These are phyloP conservation scores for Mechanitis mazaeus DNA, from an alignment of 2,888 invertebrate species.

Conservation along the genomic window DNA sequence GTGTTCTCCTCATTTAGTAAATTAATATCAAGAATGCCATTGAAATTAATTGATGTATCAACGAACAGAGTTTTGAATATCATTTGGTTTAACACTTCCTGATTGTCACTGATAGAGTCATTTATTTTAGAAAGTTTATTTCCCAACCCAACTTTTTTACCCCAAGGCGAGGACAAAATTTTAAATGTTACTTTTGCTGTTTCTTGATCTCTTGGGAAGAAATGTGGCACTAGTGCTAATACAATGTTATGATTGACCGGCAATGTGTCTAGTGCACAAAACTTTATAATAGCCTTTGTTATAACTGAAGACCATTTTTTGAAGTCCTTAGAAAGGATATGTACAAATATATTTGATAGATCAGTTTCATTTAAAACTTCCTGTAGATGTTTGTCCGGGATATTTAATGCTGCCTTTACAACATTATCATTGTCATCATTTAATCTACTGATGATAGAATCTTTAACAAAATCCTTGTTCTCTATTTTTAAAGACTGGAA, in stretches of 20 bases:
- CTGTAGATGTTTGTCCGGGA: constrained; percentile 52
- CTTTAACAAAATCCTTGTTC: constrained; percentile 78
- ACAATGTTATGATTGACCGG: constrained; percentile 76
- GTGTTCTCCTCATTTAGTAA: constrained; percentile 49
- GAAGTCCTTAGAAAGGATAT: constrained; percentile 64
- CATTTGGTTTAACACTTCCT: constrained; percentile 43
- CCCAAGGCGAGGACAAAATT: constrained; percentile 59
- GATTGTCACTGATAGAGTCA: constrained; percentile 38
- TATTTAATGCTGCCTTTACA: constrained; percentile 72
- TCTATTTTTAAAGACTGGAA: constrained; percentile 65
- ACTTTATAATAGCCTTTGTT: constrained; percentile 57
- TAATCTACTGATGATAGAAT: constrained; percentile 80
- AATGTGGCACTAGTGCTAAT: constrained; percentile 77
- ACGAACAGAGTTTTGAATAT: constrained; percentile 55
- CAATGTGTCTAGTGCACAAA: constrained; percentile 60
- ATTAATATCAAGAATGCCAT: constrained; percentile 47
- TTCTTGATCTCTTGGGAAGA: constrained; percentile 73
- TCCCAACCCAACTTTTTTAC: constrained; percentile 48
- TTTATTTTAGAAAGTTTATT: constrained; percentile 39
- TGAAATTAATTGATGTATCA: constrained; percentile 42
- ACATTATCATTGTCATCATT: constrained; percentile 81
- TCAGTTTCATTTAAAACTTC: constrained; percentile 62
- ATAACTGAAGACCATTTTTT: constrained; percentile 63
- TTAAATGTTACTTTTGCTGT: constrained; percentile 47
- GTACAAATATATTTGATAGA: constrained; percentile 67